Conservation (phyloP, 2,113 vertebrate genomes). For the Noctilio leporinus region DNA sequence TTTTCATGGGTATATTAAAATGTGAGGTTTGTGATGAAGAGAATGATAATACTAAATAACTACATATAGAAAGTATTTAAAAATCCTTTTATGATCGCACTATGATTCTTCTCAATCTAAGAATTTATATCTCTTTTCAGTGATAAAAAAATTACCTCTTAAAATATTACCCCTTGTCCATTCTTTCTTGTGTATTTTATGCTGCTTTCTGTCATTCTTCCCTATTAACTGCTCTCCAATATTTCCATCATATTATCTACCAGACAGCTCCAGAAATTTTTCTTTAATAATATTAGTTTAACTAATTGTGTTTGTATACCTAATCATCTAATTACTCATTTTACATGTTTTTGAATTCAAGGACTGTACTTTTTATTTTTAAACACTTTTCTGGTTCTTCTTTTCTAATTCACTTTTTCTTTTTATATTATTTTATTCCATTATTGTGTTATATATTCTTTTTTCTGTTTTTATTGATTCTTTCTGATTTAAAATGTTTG, state of each 20-base stretch:
- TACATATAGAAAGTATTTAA: neutral
- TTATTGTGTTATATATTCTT: neutral
- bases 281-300: neutral
- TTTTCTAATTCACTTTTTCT: neutral
- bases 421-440: neutral
- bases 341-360: neutral
- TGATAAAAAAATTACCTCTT: neutral
- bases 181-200: neutral
- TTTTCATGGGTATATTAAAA: neutral
- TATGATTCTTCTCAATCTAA: neutral
- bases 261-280: neutral
- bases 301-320: neutral
- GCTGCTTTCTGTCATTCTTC: neutral
- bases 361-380: neutral
- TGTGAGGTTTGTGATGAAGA: neutral
- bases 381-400: neutral
- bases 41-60: neutral
- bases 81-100: neutral
- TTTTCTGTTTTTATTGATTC: neutral
- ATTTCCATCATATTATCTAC: neutral
- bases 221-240: neutral
- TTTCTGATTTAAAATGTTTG: neutral
- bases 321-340: neutral
- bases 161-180: neutral
- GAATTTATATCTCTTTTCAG: neutral